These are phyloP conservation scores for Mycteria americana DNA, from an alignment of 2,797 vertebrate species.

Conservation along the genomic window DNA sequence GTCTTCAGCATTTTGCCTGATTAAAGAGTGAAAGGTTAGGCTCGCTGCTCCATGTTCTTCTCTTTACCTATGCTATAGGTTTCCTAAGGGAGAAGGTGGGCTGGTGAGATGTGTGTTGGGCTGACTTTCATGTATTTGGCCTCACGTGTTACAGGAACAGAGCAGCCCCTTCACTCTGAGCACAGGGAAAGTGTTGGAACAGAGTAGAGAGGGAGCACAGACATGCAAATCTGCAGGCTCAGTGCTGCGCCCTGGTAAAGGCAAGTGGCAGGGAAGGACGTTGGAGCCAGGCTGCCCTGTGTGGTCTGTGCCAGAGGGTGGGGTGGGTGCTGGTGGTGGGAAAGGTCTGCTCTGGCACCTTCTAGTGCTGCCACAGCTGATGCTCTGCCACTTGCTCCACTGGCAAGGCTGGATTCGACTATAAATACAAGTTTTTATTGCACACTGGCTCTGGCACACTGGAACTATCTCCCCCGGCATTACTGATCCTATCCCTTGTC, in stretches of 20 bases:
- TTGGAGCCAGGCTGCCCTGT: accelerated
- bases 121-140: not conserved
- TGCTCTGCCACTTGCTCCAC: not conserved
- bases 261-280: accelerated
- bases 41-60: not conserved
- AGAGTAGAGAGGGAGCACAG: not conserved
- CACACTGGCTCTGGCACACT: accelerated
- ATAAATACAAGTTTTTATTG: not conserved
- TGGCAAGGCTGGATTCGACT: not conserved
- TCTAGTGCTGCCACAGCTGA: constrained; percentile 5
- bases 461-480: accelerated
- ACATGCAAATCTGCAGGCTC: no score
- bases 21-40: not conserved
- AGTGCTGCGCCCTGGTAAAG: not conserved
- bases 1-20: not conserved
- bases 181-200: not conserved
- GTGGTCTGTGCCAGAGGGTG: not conserved
- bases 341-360: constrained; percentile 35
- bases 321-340: not conserved
- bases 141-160: not conserved
- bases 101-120: not conserved
- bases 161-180: not conserved
- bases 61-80: not conserved
- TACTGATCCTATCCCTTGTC: not conserved
- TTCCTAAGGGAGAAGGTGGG: not conserved